phyloP scores from a whole-genome alignment of 2,888 invertebrate genomes.

The Rugalucina vietnamica region DNA sequence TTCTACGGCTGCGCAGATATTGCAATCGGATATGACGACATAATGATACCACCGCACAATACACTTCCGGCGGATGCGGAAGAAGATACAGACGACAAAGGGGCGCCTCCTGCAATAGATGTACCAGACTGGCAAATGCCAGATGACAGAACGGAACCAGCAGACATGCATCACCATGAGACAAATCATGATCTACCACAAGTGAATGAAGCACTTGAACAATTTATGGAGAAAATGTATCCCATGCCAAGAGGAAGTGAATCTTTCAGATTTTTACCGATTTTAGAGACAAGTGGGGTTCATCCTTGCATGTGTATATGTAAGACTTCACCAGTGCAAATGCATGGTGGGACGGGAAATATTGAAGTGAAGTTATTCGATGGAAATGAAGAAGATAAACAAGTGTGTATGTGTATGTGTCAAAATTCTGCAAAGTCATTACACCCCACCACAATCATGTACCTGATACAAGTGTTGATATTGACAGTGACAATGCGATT shows the following conservation, averaged over 20 bases:
- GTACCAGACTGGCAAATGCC: slow-evolving; percentile 10
- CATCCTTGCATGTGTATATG: slow-evolving; percentile 63
- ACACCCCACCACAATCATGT: not conserved
- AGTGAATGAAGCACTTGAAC: slow-evolving; percentile 17
- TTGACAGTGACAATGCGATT: not conserved
- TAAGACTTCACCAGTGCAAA: slow-evolving; percentile 53
- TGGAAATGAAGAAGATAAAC: slow-evolving; percentile 56
- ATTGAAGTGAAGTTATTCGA: slow-evolving; percentile 58
- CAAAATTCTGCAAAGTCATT: slow-evolving; percentile 39
- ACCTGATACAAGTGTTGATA: not conserved
- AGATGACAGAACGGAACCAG: slow-evolving; percentile 22
- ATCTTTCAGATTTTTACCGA: slow-evolving; percentile 58
- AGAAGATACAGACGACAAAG: slow-evolving; percentile 33
- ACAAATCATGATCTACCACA: slow-evolving; percentile 18
- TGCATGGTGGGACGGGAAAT: slow-evolving; percentile 40
- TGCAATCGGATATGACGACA: slow-evolving; percentile 73
- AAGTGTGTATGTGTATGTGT: slow-evolving; percentile 67
- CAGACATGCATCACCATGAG: not conserved
- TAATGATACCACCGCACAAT: slow-evolving; percentile 53
- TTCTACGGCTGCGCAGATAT: slow-evolving; percentile 79
- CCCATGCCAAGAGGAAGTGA: slow-evolving; percentile 1
- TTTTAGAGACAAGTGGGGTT: slow-evolving; percentile 55
- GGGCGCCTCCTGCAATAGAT: slow-evolving; percentile 19
- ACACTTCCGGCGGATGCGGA: slow-evolving; percentile 58
- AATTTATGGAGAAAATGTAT: slow-evolving; percentile 28